These are phyloP conservation scores for Manduca sexta DNA, from an alignment of 1,140 invertebrate species.

Conservation along the genomic window DNA sequence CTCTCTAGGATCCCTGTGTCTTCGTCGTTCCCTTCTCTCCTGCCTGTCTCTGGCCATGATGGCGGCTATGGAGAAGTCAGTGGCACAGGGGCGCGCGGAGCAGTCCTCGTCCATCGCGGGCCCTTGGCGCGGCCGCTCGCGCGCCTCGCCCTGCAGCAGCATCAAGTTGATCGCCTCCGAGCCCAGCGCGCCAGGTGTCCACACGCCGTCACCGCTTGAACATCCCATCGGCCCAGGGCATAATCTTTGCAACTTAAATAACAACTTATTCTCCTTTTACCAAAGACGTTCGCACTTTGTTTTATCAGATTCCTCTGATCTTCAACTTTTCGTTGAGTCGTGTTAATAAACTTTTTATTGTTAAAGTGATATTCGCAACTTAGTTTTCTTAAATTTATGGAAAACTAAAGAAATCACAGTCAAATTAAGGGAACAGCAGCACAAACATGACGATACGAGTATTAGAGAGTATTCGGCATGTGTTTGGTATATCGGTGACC, in stretches of 20 bases:
- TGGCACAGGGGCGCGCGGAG: constrained; percentile 80
- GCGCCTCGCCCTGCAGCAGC: constrained; percentile 66
- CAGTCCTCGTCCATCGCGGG: constrained; percentile 74
- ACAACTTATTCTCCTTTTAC: background rate
- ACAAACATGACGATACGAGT: background rate
- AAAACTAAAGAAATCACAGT: background rate
- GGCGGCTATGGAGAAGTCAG: constrained; percentile 91
- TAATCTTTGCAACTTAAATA: constrained; percentile 33
- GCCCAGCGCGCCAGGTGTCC: constrained; percentile 38
- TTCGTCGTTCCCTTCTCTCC: constrained; percentile 57
- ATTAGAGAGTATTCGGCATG: constrained; percentile 5
- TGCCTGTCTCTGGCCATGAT: constrained; percentile 84
- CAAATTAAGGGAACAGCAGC: background rate
- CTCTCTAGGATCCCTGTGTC: constrained; percentile 65
- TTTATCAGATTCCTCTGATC: background rate
- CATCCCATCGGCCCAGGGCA: constrained; percentile 61
- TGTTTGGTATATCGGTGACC: constrained; percentile 26
- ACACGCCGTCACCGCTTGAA: constrained; percentile 57
- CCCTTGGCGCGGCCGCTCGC: constrained; percentile 50
- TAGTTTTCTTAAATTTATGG: background rate
- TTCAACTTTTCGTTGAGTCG: background rate
- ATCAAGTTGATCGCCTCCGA: constrained; percentile 55
- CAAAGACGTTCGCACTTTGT: background rate
- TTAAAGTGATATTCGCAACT: background rate
- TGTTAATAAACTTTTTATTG: background rate